Evolutionary conservation across 2,113 vertebrate species (phyloP).

Genomic region (Crotophaga sulcirostris): DNA sequence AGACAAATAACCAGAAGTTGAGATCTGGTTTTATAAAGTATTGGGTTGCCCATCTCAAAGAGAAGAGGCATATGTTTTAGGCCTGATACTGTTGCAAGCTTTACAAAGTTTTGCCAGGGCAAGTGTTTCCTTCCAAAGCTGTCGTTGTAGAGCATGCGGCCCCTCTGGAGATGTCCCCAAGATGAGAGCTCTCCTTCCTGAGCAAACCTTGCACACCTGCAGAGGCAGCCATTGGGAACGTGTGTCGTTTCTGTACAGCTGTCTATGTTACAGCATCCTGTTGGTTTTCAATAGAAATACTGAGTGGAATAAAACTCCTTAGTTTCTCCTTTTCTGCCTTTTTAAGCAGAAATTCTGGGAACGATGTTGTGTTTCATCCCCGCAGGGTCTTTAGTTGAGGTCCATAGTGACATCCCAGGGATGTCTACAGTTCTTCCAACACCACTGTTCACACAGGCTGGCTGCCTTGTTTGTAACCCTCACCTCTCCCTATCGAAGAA

Average conservation of each 20-base stretch:
- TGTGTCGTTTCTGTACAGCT: not conserved
- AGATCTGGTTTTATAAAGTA: not conserved
- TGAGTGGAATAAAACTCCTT: not conserved
- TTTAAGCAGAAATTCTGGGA: not conserved
- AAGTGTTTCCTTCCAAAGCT: not conserved
- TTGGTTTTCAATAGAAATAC: not conserved
- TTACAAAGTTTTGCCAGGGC: not conserved
- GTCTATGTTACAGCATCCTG: not conserved
- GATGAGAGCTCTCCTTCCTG: not conserved
- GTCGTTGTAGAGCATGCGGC: not conserved
- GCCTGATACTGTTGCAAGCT: not conserved
- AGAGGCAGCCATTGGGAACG: not conserved
- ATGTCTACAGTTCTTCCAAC: not conserved
- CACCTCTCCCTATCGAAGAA: not conserved
- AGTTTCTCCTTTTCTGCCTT: not conserved
- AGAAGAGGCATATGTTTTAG: not conserved
- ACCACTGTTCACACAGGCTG: fast-evolving
- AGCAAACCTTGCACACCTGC: not conserved
- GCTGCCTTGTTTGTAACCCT: not conserved
- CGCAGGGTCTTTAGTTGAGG: not conserved
- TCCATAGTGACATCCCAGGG: not conserved
- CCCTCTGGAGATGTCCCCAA: not conserved
- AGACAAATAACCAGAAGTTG: not conserved
- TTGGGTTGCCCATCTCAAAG: not conserved
- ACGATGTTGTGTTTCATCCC: not conserved